These are phyloP conservation scores for Parapristionchus giblindavisi DNA, from an alignment of 2,888 invertebrate species.

Conservation along the genomic window DNA sequence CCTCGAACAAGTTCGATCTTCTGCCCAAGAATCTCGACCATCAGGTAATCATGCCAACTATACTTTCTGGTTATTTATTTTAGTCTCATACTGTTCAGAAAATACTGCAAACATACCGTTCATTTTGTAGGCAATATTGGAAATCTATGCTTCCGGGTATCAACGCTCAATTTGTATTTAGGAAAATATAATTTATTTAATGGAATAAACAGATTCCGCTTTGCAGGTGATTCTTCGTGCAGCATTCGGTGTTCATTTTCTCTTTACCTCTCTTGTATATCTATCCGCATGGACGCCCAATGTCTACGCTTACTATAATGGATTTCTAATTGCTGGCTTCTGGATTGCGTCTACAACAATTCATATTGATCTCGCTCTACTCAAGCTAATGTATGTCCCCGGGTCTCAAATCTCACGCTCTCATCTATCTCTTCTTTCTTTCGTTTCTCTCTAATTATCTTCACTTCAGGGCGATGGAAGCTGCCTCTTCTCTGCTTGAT, in stretches of 20 bases:
- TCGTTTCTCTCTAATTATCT: constrained; percentile 1
- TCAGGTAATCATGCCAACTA: not conserved
- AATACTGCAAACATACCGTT: too few relatives aligned
- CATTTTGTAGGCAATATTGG: not conserved
- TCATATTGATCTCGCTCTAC: constrained; percentile 28
- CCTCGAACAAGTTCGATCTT: not conserved
- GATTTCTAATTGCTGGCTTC: constrained; percentile 34
- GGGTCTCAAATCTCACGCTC: too few relatives aligned
- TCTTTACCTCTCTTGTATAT: constrained; percentile 18
- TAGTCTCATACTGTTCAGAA: not conserved
- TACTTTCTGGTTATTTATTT: not conserved
- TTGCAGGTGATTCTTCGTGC: constrained; percentile 23
- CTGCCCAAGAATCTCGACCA: constrained; percentile 30
- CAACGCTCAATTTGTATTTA: not conserved
- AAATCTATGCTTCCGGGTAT: not conserved
- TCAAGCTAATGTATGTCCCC: constrained; percentile 33
- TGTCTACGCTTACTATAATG: constrained; percentile 39
- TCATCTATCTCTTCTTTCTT: not conserved
- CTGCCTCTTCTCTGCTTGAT: constrained; percentile 21
- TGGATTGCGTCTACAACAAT: constrained; percentile 36
- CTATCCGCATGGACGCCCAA: constrained; percentile 33
- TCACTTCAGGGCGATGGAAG: constrained; percentile 36
- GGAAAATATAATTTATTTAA: not conserved
- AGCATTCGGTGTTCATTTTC: constrained; percentile 27
- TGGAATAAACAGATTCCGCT: not conserved